Evolutionary conservation across 2,113 vertebrate species (phyloP), one percentile per base, ranked within the genome.

Genomic region (Callionymus lyra): DNA sequence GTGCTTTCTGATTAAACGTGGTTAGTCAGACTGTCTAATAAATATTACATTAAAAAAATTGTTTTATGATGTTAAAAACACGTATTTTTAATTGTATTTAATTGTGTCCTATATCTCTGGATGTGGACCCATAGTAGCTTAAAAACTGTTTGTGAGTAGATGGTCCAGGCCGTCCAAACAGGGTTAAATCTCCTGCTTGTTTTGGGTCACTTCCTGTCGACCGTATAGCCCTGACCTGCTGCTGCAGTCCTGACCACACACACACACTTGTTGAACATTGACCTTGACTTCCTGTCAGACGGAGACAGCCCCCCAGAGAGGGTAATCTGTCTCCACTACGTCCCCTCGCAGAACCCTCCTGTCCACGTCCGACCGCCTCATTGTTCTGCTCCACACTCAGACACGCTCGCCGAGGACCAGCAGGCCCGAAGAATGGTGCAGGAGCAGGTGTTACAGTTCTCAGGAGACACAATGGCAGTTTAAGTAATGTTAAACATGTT

Each of bases 201-300:
- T 81, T 71, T 68, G 55, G 62, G 73, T 76, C 53, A 78, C 75
- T 84, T 86, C 81, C 81, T 85, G 72, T 63, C 61, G 58, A 49
- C 65, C 76, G 66, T 59, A 70, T 54, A 76, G 60, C 73, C 76
- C 62, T 81, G 83, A 82, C 81, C 80, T 70, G 40, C 64, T 77
- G 59, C 17, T 59, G 62, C 6, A 35, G 62, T 69, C 70, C 50
- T 51, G 47, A 62, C 62, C 67, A 56, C 56, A 65, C 66, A 65
- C 36, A 62, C 47, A 72, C 65, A 67, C 70, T 67, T 43, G 42
- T 63, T 66, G 62, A 72, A 65, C 52, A 33, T 71, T 75, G 79
- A 79, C 73, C 70, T 60, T 13, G 52, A 56, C 79, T 82, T 84
- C 83, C 83, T 84, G 72, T 80, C 79, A 84, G 84, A 84, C 82